Evolutionary conservation across 2,888 invertebrate species (phyloP), one percentile per base, ranked within the genome.

Genomic region (Cosmopolites sordidus): DNA sequence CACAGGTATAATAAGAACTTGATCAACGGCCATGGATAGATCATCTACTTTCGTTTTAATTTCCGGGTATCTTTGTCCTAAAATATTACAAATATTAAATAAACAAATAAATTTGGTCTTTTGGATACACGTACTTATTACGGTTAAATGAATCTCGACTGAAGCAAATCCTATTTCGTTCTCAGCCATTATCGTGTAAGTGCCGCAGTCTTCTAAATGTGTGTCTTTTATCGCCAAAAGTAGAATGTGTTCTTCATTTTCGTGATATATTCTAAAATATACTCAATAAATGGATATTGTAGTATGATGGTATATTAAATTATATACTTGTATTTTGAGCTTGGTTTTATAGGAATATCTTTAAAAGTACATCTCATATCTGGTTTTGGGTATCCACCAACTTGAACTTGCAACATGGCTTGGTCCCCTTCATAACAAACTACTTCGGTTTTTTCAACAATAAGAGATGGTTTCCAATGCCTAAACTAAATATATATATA

Each of bases 121-220:
- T 22, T 22, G 4, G 8, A 15, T 2, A 8, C 2, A 45, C 54
- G 39, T 48, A 56, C 58, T 45, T 29, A 58, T 45, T 18, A 58
- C 56, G 9, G 30, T 44, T 41, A 58, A 46, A 9, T 43, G 44
- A 11, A 58, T 58, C 16, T 56, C 56, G 8, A 56, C 58, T 2
- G 58, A 53, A 22, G 45, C 54, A 46, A 58, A 58, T 9, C 58
- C 58, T 15, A 58, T 58, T 39, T 58, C 58, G 17, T 58, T 58
- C 46, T 58, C 58, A 1, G 58, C 58, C 56, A 56, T 56, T 12
- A 58, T 46, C 5, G 58, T 56, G 30, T 58, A 58, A 14, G 42
- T 30, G 1, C 58, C 58, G 6, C 54, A 38, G 30, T 58, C 58
- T 17, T 56, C 43, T 15, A 56, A 45, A 5, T 54, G 51, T 2